A percentile compares a stretch with the other conserved stretches of the same genome.
Conservation (phyloP, 2,113 vertebrate genomes). For the Phrynocephalus versicolor region DNA sequence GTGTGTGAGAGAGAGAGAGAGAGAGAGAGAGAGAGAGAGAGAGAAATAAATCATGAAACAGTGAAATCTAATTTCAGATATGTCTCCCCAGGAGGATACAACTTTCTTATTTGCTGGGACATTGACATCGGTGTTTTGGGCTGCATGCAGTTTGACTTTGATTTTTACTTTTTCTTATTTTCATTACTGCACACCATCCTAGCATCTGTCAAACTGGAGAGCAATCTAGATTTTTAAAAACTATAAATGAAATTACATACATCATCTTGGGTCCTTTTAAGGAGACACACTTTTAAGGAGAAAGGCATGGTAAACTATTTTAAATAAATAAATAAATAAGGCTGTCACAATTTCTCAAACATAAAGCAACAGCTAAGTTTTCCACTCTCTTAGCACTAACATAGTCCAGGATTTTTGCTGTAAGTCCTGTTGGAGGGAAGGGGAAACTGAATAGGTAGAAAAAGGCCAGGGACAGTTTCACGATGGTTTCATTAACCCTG, state of each 20-base stretch:
- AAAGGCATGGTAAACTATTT: no score
- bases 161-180: neutral
- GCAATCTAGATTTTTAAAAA: neutral
- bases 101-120: no score
- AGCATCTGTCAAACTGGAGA: neutral
- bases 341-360: conserved; percentile 1
- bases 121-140: no score
- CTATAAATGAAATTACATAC: neutral
- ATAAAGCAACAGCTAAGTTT: neutral
- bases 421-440: neutral
- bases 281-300: no score
- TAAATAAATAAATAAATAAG: neutral
- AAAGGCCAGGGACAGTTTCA: conserved; percentile 2
- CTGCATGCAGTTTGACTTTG: no score
- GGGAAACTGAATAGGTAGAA: neutral
- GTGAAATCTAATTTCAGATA: no score
- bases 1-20: no score
- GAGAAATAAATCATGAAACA: no score
- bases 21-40: no score
- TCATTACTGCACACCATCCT: neutral
- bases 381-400: neutral
- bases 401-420: neutral
- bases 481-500: neutral
- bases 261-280: no score
- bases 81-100: no score